Percentiles rank a stretch among this genome's conserved stretches.
phyloP scores from a whole-genome alignment of 2,888 invertebrate genomes.

The Drosophila testacea region DNA sequence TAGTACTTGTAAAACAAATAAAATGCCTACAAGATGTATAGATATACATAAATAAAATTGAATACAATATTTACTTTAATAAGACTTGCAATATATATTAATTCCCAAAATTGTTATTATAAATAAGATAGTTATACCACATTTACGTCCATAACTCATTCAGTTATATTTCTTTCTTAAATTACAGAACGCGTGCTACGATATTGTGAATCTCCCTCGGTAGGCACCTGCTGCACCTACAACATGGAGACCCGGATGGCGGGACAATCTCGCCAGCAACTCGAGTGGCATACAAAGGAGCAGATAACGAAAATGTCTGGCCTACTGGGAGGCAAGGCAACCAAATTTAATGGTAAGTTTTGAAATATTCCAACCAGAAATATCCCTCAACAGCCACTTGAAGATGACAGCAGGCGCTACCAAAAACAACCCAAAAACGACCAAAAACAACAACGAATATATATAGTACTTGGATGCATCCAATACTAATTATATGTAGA shows the following conservation, averaged over 20 bases:
- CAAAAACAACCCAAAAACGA: conserved; percentile 5
- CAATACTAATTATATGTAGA: conserved; percentile 40
- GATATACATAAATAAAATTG: no score
- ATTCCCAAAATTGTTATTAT: no score
- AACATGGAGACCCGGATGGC: conserved; percentile 89
- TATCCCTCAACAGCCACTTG: conserved; percentile 70
- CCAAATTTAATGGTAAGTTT: conserved; percentile 94
- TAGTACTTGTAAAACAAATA: no score
- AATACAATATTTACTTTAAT: no score
- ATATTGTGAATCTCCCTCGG: conserved; percentile 85
- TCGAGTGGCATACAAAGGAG: conserved; percentile 91
- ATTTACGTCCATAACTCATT: neutral
- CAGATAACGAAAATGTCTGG: conserved; percentile 91
- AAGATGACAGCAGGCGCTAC: conserved; percentile 35
- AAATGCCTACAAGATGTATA: no score
- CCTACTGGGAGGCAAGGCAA: conserved; percentile 91
- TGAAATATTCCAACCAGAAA: conserved; percentile 32
- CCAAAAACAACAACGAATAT: neutral
- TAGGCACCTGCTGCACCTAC: conserved; percentile 87
- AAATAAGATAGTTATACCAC: no score
- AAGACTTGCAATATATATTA: no score
- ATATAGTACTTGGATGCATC: neutral
- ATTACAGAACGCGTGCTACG: conserved; percentile 83
- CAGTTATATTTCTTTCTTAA: neutral
- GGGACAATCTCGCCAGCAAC: conserved; percentile 89